phyloP scores from a whole-genome alignment of 2,888 invertebrate genomes.

The Acrobasis consociella region DNA sequence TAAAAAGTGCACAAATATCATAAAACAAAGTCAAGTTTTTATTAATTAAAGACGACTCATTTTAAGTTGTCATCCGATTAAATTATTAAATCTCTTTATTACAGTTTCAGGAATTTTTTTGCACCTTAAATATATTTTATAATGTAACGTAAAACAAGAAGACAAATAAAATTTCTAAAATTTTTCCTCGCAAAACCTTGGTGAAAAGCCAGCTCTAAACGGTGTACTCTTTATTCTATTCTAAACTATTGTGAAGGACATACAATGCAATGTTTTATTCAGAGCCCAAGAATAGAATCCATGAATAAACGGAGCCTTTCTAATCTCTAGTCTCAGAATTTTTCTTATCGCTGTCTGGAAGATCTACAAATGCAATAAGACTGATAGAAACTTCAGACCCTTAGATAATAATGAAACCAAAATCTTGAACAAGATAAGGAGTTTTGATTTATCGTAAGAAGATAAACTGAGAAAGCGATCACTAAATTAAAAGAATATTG shows the following conservation, averaged over 20 bases:
- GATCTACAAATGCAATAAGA: neutral
- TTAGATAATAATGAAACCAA: neutral
- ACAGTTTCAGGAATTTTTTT: too few species aligned
- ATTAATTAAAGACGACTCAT: too few species aligned
- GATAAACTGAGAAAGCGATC: neutral
- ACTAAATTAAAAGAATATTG: neutral
- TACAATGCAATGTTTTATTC: constrained; percentile 30
- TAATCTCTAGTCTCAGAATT: constrained; percentile 23
- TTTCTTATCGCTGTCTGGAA: constrained; percentile 14
- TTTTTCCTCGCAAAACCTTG: neutral
- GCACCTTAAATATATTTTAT: neutral
- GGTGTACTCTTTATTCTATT: neutral
- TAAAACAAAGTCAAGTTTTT: too few species aligned
- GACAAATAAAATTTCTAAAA: neutral
- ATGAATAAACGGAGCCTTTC: constrained; percentile 25
- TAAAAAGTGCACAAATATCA: too few species aligned
- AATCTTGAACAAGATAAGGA: constrained; percentile 1
- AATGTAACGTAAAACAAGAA: neutral
- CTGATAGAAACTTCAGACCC: neutral
- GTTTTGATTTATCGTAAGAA: neutral
- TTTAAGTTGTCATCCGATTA: too few species aligned
- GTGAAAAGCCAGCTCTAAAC: neutral
- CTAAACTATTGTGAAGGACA: neutral
- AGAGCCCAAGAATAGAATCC: constrained; percentile 28
- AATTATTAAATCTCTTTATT: too few species aligned